Evolutionary conservation across 2,888 invertebrate genomes (phyloP).

Genomic region (Tribolium freemani): DNA sequence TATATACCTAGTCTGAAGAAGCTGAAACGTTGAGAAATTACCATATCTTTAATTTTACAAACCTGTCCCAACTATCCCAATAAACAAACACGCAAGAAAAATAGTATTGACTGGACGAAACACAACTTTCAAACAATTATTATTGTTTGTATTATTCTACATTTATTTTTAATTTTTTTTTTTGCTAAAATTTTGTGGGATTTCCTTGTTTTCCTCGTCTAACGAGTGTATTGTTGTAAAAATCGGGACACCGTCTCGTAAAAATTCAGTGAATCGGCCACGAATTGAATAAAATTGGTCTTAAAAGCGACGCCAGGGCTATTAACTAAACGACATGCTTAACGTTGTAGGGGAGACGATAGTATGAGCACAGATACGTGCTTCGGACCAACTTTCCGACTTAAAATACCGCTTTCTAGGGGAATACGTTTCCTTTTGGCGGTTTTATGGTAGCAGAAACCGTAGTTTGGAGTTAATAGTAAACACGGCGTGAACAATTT

Average conservation of each 20-base stretch:
- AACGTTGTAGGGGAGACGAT: neutral
- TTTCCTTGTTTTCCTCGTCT: neutral
- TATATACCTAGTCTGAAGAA: no score
- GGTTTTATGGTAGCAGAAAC: neutral
- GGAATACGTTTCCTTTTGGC: neutral
- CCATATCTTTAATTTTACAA: no score
- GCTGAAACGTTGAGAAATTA: no score
- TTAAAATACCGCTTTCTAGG: neutral
- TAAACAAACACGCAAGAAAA: no score
- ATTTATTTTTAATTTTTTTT: no score
- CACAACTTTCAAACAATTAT: no score
- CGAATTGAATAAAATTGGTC: neutral
- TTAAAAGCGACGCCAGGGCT: neutral
- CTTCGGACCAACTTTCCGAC: neutral
- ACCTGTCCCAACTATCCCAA: no score
- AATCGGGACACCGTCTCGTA: neutral
- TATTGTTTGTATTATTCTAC: no score
- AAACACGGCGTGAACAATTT: neutral
- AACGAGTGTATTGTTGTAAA: neutral
- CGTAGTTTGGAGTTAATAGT: neutral
- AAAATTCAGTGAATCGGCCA: neutral
- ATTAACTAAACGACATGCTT: neutral
- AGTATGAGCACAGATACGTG: neutral
- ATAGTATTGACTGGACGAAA: no score
- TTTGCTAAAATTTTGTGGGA: no score